A percentile compares a stretch with the other conserved stretches of the same genome.
Conservation (phyloP, 2,888 invertebrate genomes). For the Notodonta ziczac region DNA sequence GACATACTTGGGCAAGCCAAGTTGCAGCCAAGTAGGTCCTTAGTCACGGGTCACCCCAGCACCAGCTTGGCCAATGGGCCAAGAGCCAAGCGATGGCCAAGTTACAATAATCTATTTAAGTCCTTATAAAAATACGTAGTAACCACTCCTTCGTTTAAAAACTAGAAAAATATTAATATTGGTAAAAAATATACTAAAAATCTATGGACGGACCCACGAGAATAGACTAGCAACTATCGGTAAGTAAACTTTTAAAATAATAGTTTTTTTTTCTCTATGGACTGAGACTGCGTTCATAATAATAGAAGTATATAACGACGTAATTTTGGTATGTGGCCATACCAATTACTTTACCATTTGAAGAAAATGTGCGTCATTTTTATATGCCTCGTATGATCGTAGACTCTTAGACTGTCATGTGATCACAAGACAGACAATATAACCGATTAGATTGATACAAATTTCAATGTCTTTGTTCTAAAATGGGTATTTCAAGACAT, state of each 20-base stretch:
- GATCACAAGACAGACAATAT: too few species aligned
- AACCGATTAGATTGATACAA: too few species aligned
- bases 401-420: too few species aligned
- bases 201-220: conserved; percentile 52
- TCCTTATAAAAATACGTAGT: conserved; percentile 28
- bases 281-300: not conserved
- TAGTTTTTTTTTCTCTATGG: conserved; percentile 13
- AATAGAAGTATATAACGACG: not conserved
- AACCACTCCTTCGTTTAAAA: conserved; percentile 36
- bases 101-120: conserved; percentile 8
- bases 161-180: conserved; percentile 39
- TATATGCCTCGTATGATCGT: too few species aligned
- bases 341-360: too few species aligned
- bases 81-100: conserved; percentile 6
- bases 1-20: conserved; percentile 14
- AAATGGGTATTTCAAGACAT: too few species aligned
- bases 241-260: conserved; percentile 34
- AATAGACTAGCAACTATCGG: conserved; percentile 51
- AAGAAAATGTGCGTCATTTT: too few species aligned
- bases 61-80: not conserved
- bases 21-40: not conserved
- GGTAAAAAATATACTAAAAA: conserved; percentile 43
- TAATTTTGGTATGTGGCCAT: too few species aligned
- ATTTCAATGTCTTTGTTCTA: too few species aligned
- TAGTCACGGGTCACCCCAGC: conserved; percentile 1